Percentiles rank a stretch among this genome's conserved stretches.
phyloP scores from a whole-genome alignment of 2,888 invertebrate species.

The Sphinx pinastri region DNA sequence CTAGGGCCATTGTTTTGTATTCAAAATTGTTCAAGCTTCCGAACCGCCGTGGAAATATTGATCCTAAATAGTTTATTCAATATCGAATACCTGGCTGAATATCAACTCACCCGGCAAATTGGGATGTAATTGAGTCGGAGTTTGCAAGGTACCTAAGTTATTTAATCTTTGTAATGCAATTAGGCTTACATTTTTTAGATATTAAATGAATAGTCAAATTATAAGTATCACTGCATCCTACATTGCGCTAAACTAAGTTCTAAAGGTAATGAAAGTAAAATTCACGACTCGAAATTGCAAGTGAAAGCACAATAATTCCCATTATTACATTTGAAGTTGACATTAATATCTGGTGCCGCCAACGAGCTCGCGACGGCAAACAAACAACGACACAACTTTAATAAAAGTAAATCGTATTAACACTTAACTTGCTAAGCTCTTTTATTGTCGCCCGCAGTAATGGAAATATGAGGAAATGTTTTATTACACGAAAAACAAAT shows the following conservation, averaged over 20 bases:
- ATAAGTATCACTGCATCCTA: not conserved
- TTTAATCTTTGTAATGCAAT: not conserved
- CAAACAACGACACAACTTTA: constrained; percentile 65
- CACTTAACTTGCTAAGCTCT: constrained; percentile 64
- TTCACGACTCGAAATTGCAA: constrained; percentile 34
- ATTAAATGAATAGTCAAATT: no score
- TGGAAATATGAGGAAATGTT: constrained; percentile 31
- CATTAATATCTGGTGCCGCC: constrained; percentile 52
- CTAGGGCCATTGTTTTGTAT: constrained; percentile 61
- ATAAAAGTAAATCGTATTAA: constrained; percentile 72
- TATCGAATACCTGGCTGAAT: constrained; percentile 45
- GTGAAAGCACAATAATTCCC: constrained; percentile 44
- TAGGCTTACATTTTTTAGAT: not conserved
- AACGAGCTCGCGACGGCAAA: constrained; percentile 47
- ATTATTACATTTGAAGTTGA: constrained; percentile 49
- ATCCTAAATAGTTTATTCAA: constrained; percentile 57
- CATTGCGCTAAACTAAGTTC: not conserved
- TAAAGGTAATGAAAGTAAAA: constrained; percentile 9
- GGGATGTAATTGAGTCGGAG: constrained; percentile 2
- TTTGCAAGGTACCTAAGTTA: not conserved
- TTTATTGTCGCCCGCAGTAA: constrained; percentile 51
- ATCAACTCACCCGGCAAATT: constrained; percentile 6
- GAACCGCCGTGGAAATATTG: constrained; percentile 57
- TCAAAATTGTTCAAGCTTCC: constrained; percentile 54
- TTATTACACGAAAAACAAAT: constrained; percentile 35